phyloP scores from a whole-genome alignment of 92 coral and sea anemone species.

The Micromussa lordhowensis region DNA sequence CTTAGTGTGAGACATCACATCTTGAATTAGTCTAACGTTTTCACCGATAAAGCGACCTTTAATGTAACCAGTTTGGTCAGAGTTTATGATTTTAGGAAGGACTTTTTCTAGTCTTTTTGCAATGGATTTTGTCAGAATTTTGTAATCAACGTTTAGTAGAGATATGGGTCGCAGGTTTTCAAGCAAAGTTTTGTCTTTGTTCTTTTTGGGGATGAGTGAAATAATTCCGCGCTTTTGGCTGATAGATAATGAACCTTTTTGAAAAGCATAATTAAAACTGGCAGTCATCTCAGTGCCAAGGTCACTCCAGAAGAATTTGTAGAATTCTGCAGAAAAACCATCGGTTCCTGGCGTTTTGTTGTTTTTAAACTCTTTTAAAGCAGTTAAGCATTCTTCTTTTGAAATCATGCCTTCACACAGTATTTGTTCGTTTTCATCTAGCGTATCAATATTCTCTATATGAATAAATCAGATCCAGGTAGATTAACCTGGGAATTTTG shows the following conservation, averaged over 20 bases:
- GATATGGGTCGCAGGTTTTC: constrained; percentile 31
- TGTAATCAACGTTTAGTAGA: neutral
- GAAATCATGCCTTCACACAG: neutral
- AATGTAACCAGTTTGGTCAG: constrained; percentile 43
- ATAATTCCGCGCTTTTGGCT: constrained; percentile 32
- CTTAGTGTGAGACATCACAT: neutral
- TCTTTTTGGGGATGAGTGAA: constrained; percentile 34
- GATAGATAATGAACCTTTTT: constrained; percentile 29
- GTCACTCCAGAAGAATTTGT: too few relatives aligned
- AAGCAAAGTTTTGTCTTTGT: neutral
- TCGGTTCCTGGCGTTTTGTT: constrained; percentile 30
- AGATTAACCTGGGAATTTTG: neutral
- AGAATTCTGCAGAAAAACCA: too few relatives aligned
- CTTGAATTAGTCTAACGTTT: constrained; percentile 20
- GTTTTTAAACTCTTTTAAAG: constrained; percentile 8
- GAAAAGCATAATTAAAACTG: constrained; percentile 40
- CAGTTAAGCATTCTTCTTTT: constrained; percentile 18
- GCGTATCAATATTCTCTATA: neutral
- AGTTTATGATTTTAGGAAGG: constrained; percentile 7
- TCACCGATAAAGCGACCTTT: constrained; percentile 45
- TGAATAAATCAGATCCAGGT: neutral
- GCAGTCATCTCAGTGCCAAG: neutral
- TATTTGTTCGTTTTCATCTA: neutral
- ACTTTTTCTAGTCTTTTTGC: too few relatives aligned
- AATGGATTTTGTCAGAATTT: constrained; percentile 14